These are phyloP conservation scores for Pelusios castaneus DNA, from an alignment of 2,113 vertebrate genomes.

Conservation along the genomic window DNA sequence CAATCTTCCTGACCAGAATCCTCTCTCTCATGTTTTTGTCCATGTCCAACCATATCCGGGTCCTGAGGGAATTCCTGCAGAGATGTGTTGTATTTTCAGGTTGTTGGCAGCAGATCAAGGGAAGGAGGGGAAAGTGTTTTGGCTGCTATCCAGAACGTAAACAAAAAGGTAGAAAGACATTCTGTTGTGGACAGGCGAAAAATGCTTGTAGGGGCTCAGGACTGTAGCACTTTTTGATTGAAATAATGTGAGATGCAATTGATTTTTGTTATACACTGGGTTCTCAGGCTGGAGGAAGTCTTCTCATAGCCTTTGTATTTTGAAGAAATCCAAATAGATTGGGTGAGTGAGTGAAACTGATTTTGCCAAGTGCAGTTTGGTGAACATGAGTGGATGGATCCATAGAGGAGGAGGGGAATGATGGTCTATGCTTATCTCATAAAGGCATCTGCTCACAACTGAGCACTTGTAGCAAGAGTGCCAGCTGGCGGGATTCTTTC, in stretches of 20 bases:
- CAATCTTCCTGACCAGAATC: neutral
- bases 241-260: conserved; percentile 9
- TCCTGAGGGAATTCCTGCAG: conserved; percentile 38
- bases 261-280: neutral
- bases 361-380: neutral
- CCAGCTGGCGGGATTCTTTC: conserved; percentile 69
- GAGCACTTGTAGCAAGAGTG: conserved; percentile 38
- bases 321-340: neutral
- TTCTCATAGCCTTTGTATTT: neutral
- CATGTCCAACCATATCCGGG: neutral
- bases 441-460: conserved; percentile 78
- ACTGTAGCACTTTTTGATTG: conserved; percentile 4
- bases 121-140: conserved; percentile 14
- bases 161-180: conserved; percentile 49
- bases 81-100: conserved; percentile 27
- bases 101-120: conserved; percentile 58
- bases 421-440: conserved; percentile 62
- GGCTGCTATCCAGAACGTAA: conserved; percentile 57
- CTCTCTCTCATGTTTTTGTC: neutral
- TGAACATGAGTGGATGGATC: neutral
- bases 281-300: neutral
- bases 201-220: neutral
- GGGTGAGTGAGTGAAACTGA: neutral
- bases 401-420: neutral
- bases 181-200: conserved; percentile 19